Percentiles rank a stretch among this genome's conserved stretches.
Evolutionary conservation across 1,140 invertebrate genomes (phyloP).

Genomic region (Bombus sylvicola): DNA sequence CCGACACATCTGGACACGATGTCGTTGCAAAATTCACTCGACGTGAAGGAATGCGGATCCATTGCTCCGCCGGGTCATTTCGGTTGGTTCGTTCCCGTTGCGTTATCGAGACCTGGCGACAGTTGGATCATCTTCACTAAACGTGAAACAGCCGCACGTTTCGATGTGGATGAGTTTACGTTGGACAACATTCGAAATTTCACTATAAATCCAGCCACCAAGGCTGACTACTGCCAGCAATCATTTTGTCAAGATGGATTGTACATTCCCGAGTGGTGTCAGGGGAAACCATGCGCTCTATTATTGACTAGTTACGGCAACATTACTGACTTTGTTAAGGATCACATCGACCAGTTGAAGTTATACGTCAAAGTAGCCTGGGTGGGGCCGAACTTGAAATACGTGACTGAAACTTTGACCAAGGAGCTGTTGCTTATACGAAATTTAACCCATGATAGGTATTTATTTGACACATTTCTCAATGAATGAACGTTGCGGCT

Average conservation of each 20-base stretch:
- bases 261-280: conserved; percentile 84
- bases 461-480: too few relatives aligned
- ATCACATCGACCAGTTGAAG: conserved; percentile 83
- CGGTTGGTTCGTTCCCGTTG: conserved; percentile 88
- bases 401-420: conserved; percentile 80
- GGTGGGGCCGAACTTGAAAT: conserved; percentile 84
- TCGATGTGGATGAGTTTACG: conserved; percentile 78
- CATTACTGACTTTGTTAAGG: conserved; percentile 82
- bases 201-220: conserved; percentile 50
- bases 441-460: conserved; percentile 51
- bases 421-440: conserved; percentile 51
- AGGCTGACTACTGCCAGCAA: conserved; percentile 81
- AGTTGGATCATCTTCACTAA: conserved; percentile 83
- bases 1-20: conserved; percentile 84
- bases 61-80: conserved; percentile 86
- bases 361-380: conserved; percentile 86
- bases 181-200: conserved; percentile 61
- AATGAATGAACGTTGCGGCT: neutral
- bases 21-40: conserved; percentile 73
- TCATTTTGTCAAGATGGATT: conserved; percentile 84
- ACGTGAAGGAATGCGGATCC: conserved; percentile 85
- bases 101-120: conserved; percentile 74
- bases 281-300: conserved; percentile 82
- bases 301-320: conserved; percentile 84
- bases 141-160: conserved; percentile 76